phyloP scores from a whole-genome alignment of 1,140 invertebrate species.

The Drosophila lacertosa region DNA sequence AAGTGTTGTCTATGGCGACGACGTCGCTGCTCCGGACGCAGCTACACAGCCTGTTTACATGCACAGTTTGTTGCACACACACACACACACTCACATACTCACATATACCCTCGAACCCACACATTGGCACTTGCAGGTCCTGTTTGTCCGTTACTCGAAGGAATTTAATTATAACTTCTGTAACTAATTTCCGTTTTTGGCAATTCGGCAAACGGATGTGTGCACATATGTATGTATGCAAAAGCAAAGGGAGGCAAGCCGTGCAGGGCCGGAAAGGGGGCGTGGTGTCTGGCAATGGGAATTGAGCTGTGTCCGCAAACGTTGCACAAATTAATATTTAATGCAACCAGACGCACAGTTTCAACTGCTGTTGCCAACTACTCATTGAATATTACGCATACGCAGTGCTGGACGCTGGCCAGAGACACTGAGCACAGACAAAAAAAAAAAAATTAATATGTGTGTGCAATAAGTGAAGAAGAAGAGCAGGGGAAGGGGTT shows the following conservation, averaged over 20 bases:
- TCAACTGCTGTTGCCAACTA: conserved; percentile 46
- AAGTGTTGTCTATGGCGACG: conserved; percentile 59
- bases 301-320: conserved; percentile 41
- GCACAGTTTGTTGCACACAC: conserved; percentile 63
- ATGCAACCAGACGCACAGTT: conserved; percentile 53
- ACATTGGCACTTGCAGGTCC: conserved; percentile 30
- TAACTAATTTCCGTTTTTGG: conserved; percentile 78
- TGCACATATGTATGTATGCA: conserved; percentile 59
- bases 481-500: no score
- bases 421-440: neutral
- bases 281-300: neutral
- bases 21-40: conserved; percentile 35
- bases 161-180: conserved; percentile 82
- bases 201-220: conserved; percentile 56
- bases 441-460: neutral
- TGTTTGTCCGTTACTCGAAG: conserved; percentile 49
- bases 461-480: neutral
- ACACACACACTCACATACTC: conserved; percentile 3
- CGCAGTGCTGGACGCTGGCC: conserved; percentile 31
- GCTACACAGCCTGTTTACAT: conserved; percentile 64
- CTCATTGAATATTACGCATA: conserved; percentile 76
- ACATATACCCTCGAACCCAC: neutral
- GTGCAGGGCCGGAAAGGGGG: neutral
- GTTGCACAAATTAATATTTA: conserved; percentile 77
- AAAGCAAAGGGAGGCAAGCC: conserved; percentile 7